Percentiles rank a stretch among this genome's conserved stretches.
phyloP scores from a whole-genome alignment of 2,113 vertebrate species.

The Equus quagga region DNA sequence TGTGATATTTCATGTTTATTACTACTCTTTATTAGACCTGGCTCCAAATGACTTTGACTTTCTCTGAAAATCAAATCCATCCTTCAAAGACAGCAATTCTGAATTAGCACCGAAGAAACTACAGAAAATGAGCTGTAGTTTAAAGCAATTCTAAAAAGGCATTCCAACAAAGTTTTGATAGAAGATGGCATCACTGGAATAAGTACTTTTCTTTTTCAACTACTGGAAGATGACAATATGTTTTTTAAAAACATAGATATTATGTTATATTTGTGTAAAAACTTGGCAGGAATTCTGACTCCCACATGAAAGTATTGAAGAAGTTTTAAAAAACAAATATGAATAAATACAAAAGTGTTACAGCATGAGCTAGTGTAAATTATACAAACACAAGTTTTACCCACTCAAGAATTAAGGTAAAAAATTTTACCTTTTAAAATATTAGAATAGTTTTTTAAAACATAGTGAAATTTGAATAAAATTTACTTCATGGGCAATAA shows the following conservation, averaged over 20 bases:
- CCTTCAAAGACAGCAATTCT: slow-evolving; percentile 20
- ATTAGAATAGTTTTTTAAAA: neutral
- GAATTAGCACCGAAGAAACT: neutral
- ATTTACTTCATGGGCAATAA: slow-evolving; percentile 23
- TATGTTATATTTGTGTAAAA: slow-evolving; percentile 21
- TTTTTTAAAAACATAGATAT: neutral
- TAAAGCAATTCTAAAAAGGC: slow-evolving; percentile 22
- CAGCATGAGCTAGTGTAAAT: neutral
- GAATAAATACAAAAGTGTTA: slow-evolving; percentile 27
- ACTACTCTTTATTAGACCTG: slow-evolving; percentile 26
- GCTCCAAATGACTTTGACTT: neutral
- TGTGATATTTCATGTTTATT: neutral
- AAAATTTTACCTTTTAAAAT: slow-evolving; percentile 45
- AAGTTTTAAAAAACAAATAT: slow-evolving; percentile 19
- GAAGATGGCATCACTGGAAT: neutral
- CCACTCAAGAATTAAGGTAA: neutral
- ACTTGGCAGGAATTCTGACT: neutral
- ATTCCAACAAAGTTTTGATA: neutral
- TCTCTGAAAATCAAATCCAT: slow-evolving; percentile 16
- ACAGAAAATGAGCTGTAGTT: neutral
- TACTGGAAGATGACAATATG: neutral
- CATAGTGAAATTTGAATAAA: slow-evolving; percentile 31
- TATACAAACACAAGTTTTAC: neutral
- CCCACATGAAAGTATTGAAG: neutral
- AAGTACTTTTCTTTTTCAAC: slow-evolving; percentile 13